Evolutionary conservation across 92 coral and sea anemone genomes (phyloP).

Genomic region (Chrysogorgia sp.): DNA sequence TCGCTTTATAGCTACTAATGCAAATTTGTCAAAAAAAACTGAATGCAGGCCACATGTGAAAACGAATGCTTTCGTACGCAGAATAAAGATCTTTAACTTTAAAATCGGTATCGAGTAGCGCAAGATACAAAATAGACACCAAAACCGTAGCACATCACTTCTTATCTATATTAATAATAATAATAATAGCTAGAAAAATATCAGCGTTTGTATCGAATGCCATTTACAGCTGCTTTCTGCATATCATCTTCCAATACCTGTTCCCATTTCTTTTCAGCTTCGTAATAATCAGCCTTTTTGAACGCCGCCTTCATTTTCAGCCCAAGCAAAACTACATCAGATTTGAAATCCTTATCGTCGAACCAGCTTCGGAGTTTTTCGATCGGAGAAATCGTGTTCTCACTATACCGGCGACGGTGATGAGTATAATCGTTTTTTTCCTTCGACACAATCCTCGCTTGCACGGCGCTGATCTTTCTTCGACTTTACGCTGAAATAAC

Average conservation of each 20-base stretch:
- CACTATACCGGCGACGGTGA: slow-evolving; percentile 30
- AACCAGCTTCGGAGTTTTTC: slow-evolving; percentile 28
- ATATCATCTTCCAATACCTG: slow-evolving; percentile 4
- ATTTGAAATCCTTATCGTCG: slow-evolving; percentile 32
- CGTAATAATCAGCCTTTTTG: slow-evolving; percentile 23
- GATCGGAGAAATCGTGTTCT: slow-evolving; percentile 1
- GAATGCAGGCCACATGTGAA: too few species aligned
- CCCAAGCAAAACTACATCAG: slow-evolving; percentile 27
- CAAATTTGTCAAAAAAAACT: too few species aligned
- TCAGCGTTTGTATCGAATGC: slow-evolving; percentile 33
- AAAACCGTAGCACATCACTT: too few species aligned
- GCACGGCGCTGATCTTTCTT: slow-evolving; percentile 26
- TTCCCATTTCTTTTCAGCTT: slow-evolving; percentile 13
- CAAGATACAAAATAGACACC: too few species aligned
- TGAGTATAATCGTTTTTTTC: neutral
- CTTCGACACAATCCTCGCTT: neutral
- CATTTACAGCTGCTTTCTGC: slow-evolving; percentile 26
- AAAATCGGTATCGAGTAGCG: too few species aligned
- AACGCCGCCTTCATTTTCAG: slow-evolving; percentile 34
- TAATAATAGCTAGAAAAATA: too few species aligned
- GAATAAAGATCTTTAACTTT: too few species aligned
- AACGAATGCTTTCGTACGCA: too few species aligned
- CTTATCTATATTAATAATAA: too few species aligned
- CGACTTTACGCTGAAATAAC: slow-evolving; percentile 27
- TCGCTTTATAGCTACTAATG: too few species aligned